Evolutionary conservation across 2,888 invertebrate species (phyloP), one percentile per base, ranked within the genome.

Genomic region (Brachyptera putata): DNA sequence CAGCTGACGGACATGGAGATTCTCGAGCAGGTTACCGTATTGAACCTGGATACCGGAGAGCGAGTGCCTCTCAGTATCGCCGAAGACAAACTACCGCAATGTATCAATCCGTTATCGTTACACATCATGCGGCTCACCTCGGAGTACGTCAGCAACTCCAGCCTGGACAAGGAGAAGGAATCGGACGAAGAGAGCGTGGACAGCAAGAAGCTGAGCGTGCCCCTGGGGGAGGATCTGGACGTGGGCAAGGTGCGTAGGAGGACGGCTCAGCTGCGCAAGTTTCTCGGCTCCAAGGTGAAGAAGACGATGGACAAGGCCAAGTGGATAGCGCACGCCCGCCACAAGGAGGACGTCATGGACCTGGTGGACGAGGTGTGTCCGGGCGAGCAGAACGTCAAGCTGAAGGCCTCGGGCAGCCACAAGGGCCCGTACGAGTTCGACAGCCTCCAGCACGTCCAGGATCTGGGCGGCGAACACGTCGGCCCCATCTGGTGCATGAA

Each of bases 401-500:
- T 96, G 58, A 95, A 97, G 75, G 95, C 96, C 0, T 91, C 95
- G 1, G 93, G 92, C 70, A 93, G 93, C 61, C 95, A 97, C 74
- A 97, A 97, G 73, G 97, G 97, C 0, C 97, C 96, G 0, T 95
- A 93, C 72, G 97, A 99, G 75, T 98, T 98, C 75, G 91, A 94
- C 55, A 86, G 89, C 66, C 80, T 97, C 22, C 86, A 93, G 71
- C 90, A 95, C 68, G 91, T 97, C 0, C 71, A 84, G 80, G 90
- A 91, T 70, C 79, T 95, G 68, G 85, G 84, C 61, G 86, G 86
- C 1, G 91, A 87, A 60, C 95, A 96, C 74, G 84, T 85, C 11
- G 95, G 95, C 48, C 95, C 98, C 1, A 93, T 99, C 67, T 99
- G 98, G 98, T 95, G 95, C 71, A 95, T 98, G 90, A 95, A 95